Evolutionary conservation across 2,888 invertebrate genomes (phyloP).

Genomic region (Catonia carolina): DNA sequence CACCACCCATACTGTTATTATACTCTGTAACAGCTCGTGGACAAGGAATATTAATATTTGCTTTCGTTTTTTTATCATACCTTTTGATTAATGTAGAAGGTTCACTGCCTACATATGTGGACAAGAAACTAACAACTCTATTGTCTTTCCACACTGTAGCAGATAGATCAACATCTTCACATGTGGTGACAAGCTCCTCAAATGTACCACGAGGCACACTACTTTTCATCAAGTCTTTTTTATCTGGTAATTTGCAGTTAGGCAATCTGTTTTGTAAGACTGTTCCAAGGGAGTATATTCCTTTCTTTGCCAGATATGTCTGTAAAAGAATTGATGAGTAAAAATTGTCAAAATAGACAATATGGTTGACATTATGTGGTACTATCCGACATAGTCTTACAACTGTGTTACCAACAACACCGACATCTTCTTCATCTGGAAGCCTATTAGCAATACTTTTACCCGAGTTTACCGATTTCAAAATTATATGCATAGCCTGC

Average conservation of each 20-base stretch:
- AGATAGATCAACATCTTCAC: background rate
- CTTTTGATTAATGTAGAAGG: too few relatives aligned
- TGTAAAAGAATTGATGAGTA: slow-evolving; percentile 35
- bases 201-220: slow-evolving; percentile 29
- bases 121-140: slow-evolving; percentile 25
- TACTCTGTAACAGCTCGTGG: too few relatives aligned
- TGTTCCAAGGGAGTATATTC: too few relatives aligned
- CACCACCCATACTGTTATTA: too few relatives aligned
- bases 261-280: slow-evolving; percentile 36
- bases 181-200: slow-evolving; percentile 31
- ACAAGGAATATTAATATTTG: slow-evolving; percentile 16
- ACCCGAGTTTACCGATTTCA: background rate
- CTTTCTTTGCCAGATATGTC: slow-evolving; percentile 32
- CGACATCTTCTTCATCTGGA: too few relatives aligned
- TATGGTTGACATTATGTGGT: too few relatives aligned
- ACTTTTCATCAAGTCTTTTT: slow-evolving; percentile 36
- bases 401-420: too few relatives aligned
- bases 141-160: too few relatives aligned
- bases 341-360: too few relatives aligned
- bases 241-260: slow-evolving; percentile 38
- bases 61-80: slow-evolving; percentile 4
- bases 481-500: too few relatives aligned
- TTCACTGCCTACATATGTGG: too few relatives aligned
- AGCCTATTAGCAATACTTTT: background rate
- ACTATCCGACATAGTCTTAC: too few relatives aligned